Evolutionary conservation across 2,888 invertebrate species (phyloP).

Genomic region (Leptopilina myrica): DNA sequence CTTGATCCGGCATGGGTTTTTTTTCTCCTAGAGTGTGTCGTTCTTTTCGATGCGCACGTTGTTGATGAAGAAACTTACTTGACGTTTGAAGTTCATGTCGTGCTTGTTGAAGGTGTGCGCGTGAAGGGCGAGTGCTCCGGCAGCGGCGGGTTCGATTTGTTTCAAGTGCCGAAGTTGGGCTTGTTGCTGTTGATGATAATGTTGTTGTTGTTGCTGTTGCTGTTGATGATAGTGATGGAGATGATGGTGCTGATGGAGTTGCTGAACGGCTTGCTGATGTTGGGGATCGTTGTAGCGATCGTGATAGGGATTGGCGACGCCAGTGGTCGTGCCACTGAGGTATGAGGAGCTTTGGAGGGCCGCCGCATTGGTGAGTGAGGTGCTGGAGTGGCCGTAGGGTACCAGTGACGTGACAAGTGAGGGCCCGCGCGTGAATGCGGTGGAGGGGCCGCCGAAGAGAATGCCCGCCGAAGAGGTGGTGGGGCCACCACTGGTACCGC

Average conservation of each 20-base stretch:
- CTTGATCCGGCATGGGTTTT: constrained; percentile 41
- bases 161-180: constrained; percentile 68
- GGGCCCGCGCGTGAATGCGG: constrained; percentile 13
- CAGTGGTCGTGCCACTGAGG: constrained; percentile 69
- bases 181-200: constrained; percentile 64
- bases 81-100: constrained; percentile 85
- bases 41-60: constrained; percentile 88
- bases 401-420: constrained; percentile 64
- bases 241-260: constrained; percentile 73
- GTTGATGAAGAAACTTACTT: constrained; percentile 91
- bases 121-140: constrained; percentile 74
- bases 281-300: constrained; percentile 75
- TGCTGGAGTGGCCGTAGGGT: constrained; percentile 63
- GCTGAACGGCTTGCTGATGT: constrained; percentile 73
- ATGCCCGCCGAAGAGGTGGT: constrained; percentile 51
- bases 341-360: constrained; percentile 66
- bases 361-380: constrained; percentile 69
- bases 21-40: constrained; percentile 72
- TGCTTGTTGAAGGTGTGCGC: constrained; percentile 81
- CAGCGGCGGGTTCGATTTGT: constrained; percentile 72
- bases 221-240: constrained; percentile 63
- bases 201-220: constrained; percentile 59
- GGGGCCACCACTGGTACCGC: constrained; percentile 58
- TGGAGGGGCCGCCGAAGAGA: constrained; percentile 43
- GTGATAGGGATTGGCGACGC: constrained; percentile 72